Percentiles rank a stretch among this genome's conserved stretches.
Evolutionary conservation across 2,888 invertebrate species (phyloP).

Genomic region (Agrochola macilenta): DNA sequence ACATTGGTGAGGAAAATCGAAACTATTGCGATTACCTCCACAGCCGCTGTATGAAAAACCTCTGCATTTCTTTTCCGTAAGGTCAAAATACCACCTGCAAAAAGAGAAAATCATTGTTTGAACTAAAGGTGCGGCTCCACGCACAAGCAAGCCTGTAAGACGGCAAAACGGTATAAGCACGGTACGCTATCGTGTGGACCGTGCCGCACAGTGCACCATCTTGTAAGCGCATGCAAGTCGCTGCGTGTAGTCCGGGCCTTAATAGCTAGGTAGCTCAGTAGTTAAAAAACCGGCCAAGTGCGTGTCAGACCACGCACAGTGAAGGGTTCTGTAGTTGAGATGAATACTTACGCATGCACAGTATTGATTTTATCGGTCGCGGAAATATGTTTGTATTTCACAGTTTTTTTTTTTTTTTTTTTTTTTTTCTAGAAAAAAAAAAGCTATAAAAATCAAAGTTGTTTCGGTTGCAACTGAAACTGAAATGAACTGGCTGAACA

Average conservation of each 20-base stretch:
- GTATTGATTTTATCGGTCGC: neutral
- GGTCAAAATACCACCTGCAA: constrained; percentile 82
- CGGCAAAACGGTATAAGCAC: neutral
- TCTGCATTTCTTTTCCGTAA: constrained; percentile 71
- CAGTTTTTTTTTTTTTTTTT: too few relatives aligned
- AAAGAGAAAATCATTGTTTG: neutral
- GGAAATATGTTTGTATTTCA: neutral
- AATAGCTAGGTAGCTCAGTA: neutral
- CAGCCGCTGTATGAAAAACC: constrained; percentile 85
- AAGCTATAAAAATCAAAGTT: neutral
- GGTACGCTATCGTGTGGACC: neutral
- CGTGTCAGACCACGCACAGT: too few relatives aligned
- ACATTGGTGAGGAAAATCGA: constrained; percentile 40
- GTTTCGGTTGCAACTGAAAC: too few relatives aligned
- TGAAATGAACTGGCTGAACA: too few relatives aligned
- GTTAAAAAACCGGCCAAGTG: neutral
- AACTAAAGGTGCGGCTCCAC: neutral
- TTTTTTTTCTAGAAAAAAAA: neutral
- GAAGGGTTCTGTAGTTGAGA: neutral
- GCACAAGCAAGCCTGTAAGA: neutral
- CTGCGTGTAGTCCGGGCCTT: neutral
- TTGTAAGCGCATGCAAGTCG: neutral
- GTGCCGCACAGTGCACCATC: neutral
- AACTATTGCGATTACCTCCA: constrained; percentile 81
- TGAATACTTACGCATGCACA: neutral